These are phyloP conservation scores for Drosophila seguyi DNA, from an alignment of 1,140 invertebrate species.

Conservation along the genomic window DNA sequence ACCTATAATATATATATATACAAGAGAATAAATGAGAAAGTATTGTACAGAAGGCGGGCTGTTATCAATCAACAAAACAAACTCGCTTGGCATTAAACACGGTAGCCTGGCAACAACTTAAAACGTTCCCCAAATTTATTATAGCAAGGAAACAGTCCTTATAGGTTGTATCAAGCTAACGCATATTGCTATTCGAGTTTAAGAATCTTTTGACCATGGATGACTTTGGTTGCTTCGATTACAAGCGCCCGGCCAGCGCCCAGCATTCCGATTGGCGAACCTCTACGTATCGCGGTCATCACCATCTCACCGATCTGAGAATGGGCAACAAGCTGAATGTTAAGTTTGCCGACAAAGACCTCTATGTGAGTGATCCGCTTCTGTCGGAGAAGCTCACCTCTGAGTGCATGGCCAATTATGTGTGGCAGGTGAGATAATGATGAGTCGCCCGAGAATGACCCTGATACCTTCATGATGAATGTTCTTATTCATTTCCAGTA, in stretches of 20 bases:
- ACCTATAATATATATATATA: background rate
- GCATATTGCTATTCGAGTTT: background rate
- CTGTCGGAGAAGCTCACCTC: constrained; percentile 53
- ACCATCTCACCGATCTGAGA: constrained; percentile 64
- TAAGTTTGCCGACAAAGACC: constrained; percentile 52
- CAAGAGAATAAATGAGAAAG: constrained; percentile 20
- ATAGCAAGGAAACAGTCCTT: constrained; percentile 4
- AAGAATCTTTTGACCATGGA: constrained; percentile 52
- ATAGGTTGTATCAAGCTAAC: background rate
- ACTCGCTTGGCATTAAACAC: constrained; percentile 11
- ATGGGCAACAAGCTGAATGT: constrained; percentile 59
- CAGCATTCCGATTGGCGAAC: constrained; percentile 68
- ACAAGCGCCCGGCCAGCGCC: constrained; percentile 55
- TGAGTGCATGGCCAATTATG: constrained; percentile 58
- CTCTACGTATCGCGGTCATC: constrained; percentile 68
- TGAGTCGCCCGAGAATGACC: too few species aligned
- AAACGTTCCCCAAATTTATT: constrained; percentile 24
- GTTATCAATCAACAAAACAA: constrained; percentile 34
- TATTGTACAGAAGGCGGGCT: constrained; percentile 52
- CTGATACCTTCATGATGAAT: too few species aligned
- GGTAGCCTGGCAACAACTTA: constrained; percentile 44
- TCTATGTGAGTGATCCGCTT: constrained; percentile 63
- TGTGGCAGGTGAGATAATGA: constrained; percentile 64
- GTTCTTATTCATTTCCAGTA: constrained; percentile 36
- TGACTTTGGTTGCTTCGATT: constrained; percentile 75